Conservation (phyloP, 2,113 vertebrate species). For the Hippoglossus stenolepis region DNA sequence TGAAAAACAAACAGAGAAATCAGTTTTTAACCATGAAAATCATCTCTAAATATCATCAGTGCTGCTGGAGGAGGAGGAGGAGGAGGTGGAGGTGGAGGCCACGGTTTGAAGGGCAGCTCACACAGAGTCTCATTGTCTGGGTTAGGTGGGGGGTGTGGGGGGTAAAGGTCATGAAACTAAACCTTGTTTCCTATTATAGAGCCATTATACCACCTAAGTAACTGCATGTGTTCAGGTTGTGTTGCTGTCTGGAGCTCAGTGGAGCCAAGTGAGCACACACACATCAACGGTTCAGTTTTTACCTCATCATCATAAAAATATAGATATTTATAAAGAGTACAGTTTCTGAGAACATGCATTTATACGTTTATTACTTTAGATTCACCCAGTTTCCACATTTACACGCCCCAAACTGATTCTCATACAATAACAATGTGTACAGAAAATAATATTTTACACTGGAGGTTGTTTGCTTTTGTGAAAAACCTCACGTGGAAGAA, state of each 20-base stretch:
- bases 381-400: not conserved
- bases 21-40: slow-evolving; percentile 19
- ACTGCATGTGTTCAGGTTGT: slow-evolving; percentile 45
- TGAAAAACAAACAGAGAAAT: slow-evolving; percentile 73
- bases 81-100: too few relatives aligned
- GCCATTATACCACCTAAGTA: slow-evolving; percentile 37
- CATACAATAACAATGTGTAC: too few relatives aligned
- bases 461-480: not conserved
- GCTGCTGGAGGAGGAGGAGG: slow-evolving; percentile 1
- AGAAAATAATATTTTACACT: not conserved
- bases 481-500: not conserved
- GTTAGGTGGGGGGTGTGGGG: not conserved
- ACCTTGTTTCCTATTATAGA: slow-evolving; percentile 42
- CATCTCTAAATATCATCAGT: slow-evolving; percentile 29
- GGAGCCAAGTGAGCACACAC: slow-evolving; percentile 27
- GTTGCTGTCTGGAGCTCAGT: slow-evolving; percentile 22
- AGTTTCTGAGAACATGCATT: too few relatives aligned
- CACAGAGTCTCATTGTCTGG: slow-evolving; percentile 70
- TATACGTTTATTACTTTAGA: not conserved
- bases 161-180: slow-evolving; percentile 54
- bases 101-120: slow-evolving; percentile 16
- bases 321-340: too few relatives aligned
- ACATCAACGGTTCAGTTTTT: too few relatives aligned
- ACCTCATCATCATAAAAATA: too few relatives aligned
- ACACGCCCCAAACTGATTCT: not conserved